Evolutionary conservation across 2,113 vertebrate species (phyloP).

Genomic region (Oenanthe oenanthe): DNA sequence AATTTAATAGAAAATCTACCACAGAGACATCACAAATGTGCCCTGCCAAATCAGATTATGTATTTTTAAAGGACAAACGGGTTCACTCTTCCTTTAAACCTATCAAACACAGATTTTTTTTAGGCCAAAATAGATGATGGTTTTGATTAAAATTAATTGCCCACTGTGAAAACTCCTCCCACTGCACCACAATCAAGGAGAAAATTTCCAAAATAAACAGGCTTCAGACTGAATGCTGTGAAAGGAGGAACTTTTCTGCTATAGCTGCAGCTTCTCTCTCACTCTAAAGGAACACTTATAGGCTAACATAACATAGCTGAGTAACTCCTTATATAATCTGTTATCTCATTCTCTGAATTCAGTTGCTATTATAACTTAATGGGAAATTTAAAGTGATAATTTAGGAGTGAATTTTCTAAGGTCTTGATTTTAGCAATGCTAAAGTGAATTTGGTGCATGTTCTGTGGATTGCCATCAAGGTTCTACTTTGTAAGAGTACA

Average conservation of each 20-base stretch:
- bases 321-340: neutral
- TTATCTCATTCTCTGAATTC: neutral
- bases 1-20: conserved; percentile 8
- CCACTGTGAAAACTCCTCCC: neutral
- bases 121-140: neutral
- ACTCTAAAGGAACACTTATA: neutral
- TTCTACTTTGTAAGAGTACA: neutral
- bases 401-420: neutral
- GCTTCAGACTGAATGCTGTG: neutral
- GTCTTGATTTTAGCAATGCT: neutral
- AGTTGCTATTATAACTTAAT: neutral
- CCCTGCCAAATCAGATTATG: neutral
- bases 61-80: neutral
- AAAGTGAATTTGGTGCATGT: neutral
- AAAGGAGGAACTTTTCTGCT: neutral
- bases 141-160: conserved; percentile 12
- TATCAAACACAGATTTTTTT: neutral
- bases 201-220: neutral
- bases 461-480: neutral
- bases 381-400: neutral
- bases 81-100: neutral
- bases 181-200: neutral
- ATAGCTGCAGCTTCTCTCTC: neutral
- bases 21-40: neutral
- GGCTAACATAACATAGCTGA: neutral